Conservation (phyloP, 2,797 vertebrate genomes). For the Taeniopygia guttata region DNA sequence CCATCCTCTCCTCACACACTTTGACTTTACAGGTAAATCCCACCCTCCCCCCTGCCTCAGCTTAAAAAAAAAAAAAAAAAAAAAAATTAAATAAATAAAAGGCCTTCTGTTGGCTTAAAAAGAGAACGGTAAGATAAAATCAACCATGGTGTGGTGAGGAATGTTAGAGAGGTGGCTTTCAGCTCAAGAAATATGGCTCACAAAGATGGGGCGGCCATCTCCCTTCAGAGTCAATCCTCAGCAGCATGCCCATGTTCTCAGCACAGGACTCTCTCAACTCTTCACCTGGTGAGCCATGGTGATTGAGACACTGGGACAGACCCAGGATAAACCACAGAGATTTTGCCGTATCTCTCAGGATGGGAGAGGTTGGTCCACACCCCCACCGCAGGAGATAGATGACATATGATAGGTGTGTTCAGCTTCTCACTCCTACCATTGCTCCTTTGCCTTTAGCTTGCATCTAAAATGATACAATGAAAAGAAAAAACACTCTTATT, state of each 20-base stretch:
- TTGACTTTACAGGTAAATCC: slow-evolving; percentile 37
- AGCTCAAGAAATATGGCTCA: slow-evolving; percentile 61
- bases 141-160: slow-evolving; percentile 37
- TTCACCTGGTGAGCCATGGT: neutral
- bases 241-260: slow-evolving; percentile 9
- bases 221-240: slow-evolving; percentile 44
- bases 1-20: slow-evolving; percentile 27
- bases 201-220: slow-evolving; percentile 64
- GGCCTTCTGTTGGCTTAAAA: slow-evolving; percentile 74
- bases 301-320: slow-evolving; percentile 38
- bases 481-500: slow-evolving; percentile 35
- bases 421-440: slow-evolving; percentile 40
- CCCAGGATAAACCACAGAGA: slow-evolving; percentile 23
- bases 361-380: neutral
- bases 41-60: slow-evolving; percentile 28
- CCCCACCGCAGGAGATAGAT: slow-evolving; percentile 53
- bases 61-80: slow-evolving; percentile 71
- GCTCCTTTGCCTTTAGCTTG: slow-evolving; percentile 48
- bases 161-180: slow-evolving; percentile 46
- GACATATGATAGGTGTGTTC: slow-evolving; percentile 20
- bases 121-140: slow-evolving; percentile 72
- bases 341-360: slow-evolving; percentile 37
- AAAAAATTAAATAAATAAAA: slow-evolving; percentile 64
- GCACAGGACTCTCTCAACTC: slow-evolving; percentile 37
- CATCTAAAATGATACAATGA: slow-evolving; percentile 51